Evolutionary conservation across 2,797 vertebrate species (phyloP).

Genomic region (Acipenser transmontanus): DNA sequence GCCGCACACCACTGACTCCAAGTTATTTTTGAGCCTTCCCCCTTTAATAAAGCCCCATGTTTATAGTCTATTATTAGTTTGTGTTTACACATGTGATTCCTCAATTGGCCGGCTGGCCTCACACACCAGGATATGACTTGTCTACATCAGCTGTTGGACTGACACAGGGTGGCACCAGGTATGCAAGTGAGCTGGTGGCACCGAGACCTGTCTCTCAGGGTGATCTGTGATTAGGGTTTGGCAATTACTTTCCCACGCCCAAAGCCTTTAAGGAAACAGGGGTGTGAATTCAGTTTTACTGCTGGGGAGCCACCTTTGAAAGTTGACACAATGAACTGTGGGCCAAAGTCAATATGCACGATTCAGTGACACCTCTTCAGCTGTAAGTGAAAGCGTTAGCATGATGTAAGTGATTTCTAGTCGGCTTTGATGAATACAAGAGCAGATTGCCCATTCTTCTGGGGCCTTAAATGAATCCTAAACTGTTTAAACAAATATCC

Average conservation of each 20-base stretch:
- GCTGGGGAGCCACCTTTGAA: neutral
- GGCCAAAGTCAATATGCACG: too few species aligned
- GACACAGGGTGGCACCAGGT: constrained; percentile 26
- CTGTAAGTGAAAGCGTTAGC: too few species aligned
- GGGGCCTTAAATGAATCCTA: too few species aligned
- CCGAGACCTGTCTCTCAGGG: neutral
- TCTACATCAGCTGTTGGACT: constrained; percentile 25
- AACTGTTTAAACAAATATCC: too few species aligned
- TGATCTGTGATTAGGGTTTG: neutral
- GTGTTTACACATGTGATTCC: constrained; percentile 23
- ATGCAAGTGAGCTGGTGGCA: neutral
- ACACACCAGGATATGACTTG: constrained; percentile 10
- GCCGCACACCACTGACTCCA: constrained; percentile 4
- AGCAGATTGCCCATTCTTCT: too few species aligned
- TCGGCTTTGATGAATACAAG: too few species aligned
- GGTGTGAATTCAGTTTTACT: neutral
- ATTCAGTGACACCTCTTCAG: too few species aligned
- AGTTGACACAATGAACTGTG: too few species aligned
- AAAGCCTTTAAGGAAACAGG: constrained; percentile 7
- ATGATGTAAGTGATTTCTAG: too few species aligned
- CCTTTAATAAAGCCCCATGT: constrained; percentile 26
- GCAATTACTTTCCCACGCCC: neutral
- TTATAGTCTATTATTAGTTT: constrained; percentile 27
- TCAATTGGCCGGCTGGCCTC: neutral
- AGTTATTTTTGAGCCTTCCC: constrained; percentile 17